Evolutionary conservation across 2,797 vertebrate genomes (phyloP).

Genomic region (Pantherophis vulpinus): DNA sequence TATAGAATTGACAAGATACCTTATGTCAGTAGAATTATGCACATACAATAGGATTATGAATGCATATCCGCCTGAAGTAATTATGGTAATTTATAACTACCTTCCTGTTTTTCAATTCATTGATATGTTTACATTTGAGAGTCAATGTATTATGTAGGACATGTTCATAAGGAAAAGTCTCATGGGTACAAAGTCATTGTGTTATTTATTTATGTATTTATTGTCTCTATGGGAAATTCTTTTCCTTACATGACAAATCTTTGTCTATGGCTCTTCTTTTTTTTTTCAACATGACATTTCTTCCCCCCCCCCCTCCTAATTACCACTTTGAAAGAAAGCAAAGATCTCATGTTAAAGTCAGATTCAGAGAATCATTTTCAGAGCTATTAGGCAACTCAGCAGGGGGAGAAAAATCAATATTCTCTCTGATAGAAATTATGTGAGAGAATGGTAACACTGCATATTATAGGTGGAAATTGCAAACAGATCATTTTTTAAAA

Average conservation of each 20-base stretch:
- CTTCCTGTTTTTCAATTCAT: neutral
- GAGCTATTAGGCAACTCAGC: slow-evolving; percentile 17
- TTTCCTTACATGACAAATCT: slow-evolving; percentile 9
- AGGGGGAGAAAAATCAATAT: slow-evolving; percentile 14
- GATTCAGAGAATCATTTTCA: slow-evolving; percentile 24
- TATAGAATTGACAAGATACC: neutral
- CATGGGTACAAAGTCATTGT: neutral
- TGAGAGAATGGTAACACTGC: slow-evolving; percentile 15
- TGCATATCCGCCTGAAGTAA: neutral
- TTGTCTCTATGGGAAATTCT: neutral
- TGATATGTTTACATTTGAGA: slow-evolving; percentile 17
- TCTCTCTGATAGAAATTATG: slow-evolving; percentile 21
- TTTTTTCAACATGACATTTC: neutral
- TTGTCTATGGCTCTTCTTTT: neutral
- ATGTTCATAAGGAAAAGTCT: slow-evolving; percentile 13
- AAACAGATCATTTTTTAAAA: neutral
- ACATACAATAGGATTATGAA: slow-evolving; percentile 18
- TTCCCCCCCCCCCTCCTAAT: neutral
- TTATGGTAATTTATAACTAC: neutral
- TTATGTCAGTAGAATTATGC: slow-evolving; percentile 33
- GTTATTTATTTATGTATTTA: neutral
- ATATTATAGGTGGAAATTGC: slow-evolving; percentile 14
- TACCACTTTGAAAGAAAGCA: slow-evolving; percentile 11
- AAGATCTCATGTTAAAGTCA: slow-evolving; percentile 7
- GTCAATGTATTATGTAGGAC: neutral